These are phyloP conservation scores for Drosophila bocqueti DNA, from an alignment of 1,140 invertebrate genomes.

Conservation along the genomic window DNA sequence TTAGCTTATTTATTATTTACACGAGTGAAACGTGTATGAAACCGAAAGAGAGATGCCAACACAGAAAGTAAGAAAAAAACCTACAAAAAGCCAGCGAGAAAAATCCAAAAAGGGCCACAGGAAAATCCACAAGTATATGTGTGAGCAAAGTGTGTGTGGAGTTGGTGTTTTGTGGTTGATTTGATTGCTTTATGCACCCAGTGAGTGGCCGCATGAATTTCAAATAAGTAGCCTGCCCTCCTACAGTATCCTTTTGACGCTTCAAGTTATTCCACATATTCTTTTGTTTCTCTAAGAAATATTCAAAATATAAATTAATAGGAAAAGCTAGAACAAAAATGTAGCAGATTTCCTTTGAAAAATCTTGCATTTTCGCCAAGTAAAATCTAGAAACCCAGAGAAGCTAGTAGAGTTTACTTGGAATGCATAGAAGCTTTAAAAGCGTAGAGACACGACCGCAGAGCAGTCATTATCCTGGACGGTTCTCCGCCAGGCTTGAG, in stretches of 20 bases:
- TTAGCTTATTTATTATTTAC: constrained; percentile 83
- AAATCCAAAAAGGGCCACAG: constrained; percentile 12
- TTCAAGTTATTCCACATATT: background rate
- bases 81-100: constrained; percentile 16
- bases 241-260: constrained; percentile 1
- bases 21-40: constrained; percentile 80
- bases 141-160: constrained; percentile 19
- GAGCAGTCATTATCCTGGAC: constrained; percentile 65
- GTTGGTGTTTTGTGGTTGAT: constrained; percentile 74
- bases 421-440: constrained; percentile 24
- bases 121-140: constrained; percentile 30
- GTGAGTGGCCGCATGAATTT: constrained; percentile 84
- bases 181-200: constrained; percentile 84
- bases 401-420: background rate
- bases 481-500: background rate
- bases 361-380: background rate
- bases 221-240: constrained; percentile 65
- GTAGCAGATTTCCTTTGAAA: background rate
- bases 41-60: constrained; percentile 58
- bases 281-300: background rate
- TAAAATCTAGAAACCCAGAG: constrained; percentile 1
- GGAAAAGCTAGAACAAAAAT: background rate
- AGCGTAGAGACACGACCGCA: constrained; percentile 47
- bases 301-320: constrained; percentile 8
- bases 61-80: constrained; percentile 23